Evolutionary conservation across 2,113 vertebrate genomes (phyloP).

Genomic region (Amazona guildingii): DNA sequence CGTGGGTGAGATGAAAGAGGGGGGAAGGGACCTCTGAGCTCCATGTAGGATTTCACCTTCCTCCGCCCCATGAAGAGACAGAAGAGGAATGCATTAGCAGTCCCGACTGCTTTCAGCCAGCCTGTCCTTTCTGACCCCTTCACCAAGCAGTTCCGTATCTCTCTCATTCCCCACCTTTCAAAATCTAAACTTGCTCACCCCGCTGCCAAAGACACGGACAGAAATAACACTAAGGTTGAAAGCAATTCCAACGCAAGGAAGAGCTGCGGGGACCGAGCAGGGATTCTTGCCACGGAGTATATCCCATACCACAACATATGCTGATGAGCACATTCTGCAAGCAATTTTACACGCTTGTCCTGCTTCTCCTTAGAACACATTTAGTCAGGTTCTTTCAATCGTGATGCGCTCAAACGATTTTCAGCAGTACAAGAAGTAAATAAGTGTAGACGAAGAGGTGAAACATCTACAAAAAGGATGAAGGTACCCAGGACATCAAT

Average conservation of each 20-base stretch:
- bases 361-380: neutral
- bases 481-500: neutral
- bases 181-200: neutral
- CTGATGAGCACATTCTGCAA: neutral
- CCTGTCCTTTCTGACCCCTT: slow-evolving; percentile 25
- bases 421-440: neutral
- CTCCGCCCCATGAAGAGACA: neutral
- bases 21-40: slow-evolving; percentile 8
- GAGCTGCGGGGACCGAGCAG: neutral
- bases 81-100: slow-evolving; percentile 42
- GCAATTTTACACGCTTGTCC: neutral
- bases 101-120: neutral
- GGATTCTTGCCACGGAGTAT: neutral
- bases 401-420: neutral
- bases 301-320: rapidly evolving
- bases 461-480: neutral
- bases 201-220: slow-evolving; percentile 28
- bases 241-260: neutral
- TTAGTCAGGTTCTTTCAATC: neutral
- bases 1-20: slow-evolving; percentile 19
- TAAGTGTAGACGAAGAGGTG: neutral
- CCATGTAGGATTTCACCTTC: slow-evolving; percentile 24
- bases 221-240: neutral
- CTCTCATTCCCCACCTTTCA: neutral
- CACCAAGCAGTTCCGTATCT: neutral